Percentiles rank a stretch among this genome's conserved stretches.
Conservation (phyloP, 2,797 vertebrate species). For the Urosaurus nigricauda region DNA sequence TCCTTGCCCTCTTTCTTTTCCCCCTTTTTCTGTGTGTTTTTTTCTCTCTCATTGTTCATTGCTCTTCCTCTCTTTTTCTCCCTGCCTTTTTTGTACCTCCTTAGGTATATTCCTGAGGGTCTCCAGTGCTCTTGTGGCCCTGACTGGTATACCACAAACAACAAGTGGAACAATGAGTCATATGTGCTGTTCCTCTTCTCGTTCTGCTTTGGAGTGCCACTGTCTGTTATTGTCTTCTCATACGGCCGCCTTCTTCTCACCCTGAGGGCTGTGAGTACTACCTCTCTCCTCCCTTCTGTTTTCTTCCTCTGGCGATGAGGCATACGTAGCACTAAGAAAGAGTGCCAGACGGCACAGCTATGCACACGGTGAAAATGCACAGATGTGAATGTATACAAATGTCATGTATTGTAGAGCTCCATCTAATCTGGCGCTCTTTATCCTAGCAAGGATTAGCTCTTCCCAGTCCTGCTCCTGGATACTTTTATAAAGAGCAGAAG, state of each 20-base stretch:
- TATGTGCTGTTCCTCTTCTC: slow-evolving; percentile 84
- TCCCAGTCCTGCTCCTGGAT: not conserved
- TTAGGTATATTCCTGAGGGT: slow-evolving; percentile 82
- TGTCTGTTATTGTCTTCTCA: slow-evolving; percentile 80
- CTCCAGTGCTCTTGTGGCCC: slow-evolving; percentile 83
- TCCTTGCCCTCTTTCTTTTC: too few relatives aligned
- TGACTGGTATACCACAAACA: slow-evolving; percentile 81
- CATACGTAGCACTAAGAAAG: not conserved
- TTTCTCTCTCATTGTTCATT: too few relatives aligned
- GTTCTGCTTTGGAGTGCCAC: slow-evolving; percentile 84
- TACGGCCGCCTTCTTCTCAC: slow-evolving; percentile 83
- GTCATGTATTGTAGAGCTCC: not conserved
- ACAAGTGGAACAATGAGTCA: slow-evolving; percentile 82
- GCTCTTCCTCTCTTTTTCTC: too few relatives aligned
- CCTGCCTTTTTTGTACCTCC: not conserved
- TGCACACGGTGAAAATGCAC: not conserved
- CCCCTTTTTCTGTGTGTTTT: too few relatives aligned
- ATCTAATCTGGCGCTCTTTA: not conserved
- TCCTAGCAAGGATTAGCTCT: not conserved
- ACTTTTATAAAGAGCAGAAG: not conserved
- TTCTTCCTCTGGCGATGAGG: not conserved
- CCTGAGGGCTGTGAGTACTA: slow-evolving; percentile 76
- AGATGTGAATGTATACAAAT: not conserved
- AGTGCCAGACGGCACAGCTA: not conserved
- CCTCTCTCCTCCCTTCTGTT: not conserved